Percentiles rank a stretch among this genome's conserved stretches.
These are phyloP conservation scores for Nibea albiflora DNA, from an alignment of 2,113 vertebrate genomes.

Conservation along the genomic window DNA sequence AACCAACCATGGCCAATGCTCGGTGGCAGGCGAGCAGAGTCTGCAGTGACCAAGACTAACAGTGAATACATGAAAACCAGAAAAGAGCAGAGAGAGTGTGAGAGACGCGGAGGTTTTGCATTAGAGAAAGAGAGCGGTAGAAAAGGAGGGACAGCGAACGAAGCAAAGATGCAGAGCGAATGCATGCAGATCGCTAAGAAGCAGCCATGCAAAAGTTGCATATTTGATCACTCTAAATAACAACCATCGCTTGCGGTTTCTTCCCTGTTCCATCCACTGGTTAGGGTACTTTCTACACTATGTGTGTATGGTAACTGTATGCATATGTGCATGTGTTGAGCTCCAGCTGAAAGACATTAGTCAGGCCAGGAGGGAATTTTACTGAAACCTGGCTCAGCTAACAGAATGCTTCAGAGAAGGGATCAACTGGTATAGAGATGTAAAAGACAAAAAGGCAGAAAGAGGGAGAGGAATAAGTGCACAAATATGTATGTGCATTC, in stretches of 20 bases:
- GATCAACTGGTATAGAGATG: constrained; percentile 8
- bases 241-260: constrained; percentile 19
- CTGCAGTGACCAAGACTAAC: constrained; percentile 62
- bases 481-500: constrained; percentile 24
- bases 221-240: constrained; percentile 27
- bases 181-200: constrained; percentile 32
- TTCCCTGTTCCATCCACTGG: not conserved
- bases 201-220: constrained; percentile 51
- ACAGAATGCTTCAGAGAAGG: constrained; percentile 40
- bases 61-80: constrained; percentile 56
- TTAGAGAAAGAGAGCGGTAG: constrained; percentile 3
- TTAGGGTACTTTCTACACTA: constrained; percentile 15
- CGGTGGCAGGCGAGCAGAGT: constrained; percentile 67
- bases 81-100: constrained; percentile 45
- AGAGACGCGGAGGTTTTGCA: constrained; percentile 12
- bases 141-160: constrained; percentile 14
- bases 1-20: constrained; percentile 69
- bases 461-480: not conserved
- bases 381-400: constrained; percentile 57
- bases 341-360: constrained; percentile 77
- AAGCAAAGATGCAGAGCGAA: constrained; percentile 33
- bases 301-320: constrained; percentile 27
- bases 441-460: not conserved
- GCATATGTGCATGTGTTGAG: constrained; percentile 43
- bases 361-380: constrained; percentile 62